Evolutionary conservation across 2,113 vertebrate genomes (phyloP).

Genomic region (Capreolus pygargus): DNA sequence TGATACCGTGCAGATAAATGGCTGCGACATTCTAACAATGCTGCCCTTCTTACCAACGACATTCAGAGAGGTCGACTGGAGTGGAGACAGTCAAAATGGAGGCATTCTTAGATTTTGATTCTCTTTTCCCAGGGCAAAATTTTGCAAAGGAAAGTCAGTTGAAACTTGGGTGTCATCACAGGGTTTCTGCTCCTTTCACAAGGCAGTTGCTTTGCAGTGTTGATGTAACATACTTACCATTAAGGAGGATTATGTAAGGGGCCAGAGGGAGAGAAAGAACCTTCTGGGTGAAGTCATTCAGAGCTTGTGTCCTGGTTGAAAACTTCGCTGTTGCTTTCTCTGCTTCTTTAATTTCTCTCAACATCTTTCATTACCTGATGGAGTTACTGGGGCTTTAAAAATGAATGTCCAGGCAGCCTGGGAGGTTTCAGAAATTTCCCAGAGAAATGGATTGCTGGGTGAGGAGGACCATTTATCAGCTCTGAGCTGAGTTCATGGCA

Average conservation of each 20-base stretch:
- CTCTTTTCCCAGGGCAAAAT: not conserved
- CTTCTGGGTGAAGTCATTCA: not conserved
- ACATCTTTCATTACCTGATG: not conserved
- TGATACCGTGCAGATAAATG: not conserved
- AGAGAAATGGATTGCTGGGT: not conserved
- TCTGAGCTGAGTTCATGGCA: not conserved
- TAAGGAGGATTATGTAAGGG: not conserved
- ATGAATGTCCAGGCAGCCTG: not conserved
- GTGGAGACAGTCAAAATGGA: not conserved
- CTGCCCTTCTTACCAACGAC: not conserved
- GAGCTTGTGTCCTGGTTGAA: not conserved
- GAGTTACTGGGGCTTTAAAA: not conserved
- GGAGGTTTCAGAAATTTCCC: not conserved
- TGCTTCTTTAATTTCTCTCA: not conserved
- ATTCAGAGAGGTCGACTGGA: not conserved
- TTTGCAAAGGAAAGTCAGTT: not conserved
- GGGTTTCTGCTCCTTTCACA: not conserved
- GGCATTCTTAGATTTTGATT: not conserved
- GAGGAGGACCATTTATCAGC: not conserved
- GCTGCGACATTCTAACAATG: not conserved
- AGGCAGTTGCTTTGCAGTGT: not conserved
- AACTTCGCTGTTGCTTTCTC: not conserved
- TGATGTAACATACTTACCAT: rapidly evolving
- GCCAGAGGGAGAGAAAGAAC: too few relatives aligned
- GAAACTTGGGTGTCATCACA: not conserved